phyloP scores from a whole-genome alignment of 2,888 invertebrate genomes.

The Quadroppia sp. region DNA sequence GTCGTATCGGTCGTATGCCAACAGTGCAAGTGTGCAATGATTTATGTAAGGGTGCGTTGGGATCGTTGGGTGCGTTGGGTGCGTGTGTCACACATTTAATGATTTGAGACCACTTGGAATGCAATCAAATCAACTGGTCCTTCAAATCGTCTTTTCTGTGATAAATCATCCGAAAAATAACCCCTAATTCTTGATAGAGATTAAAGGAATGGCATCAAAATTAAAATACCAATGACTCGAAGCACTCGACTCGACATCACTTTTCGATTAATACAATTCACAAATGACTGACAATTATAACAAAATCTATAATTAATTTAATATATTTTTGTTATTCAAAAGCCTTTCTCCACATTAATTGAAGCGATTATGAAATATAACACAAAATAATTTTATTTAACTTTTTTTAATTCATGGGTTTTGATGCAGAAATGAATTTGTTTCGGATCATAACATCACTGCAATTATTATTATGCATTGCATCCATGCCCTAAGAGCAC shows the following conservation, averaged over 20 bases:
- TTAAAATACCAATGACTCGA: neutral
- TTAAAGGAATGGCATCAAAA: neutral
- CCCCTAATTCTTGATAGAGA: neutral
- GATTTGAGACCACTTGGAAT: conserved; percentile 21
- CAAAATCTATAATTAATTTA: conserved; percentile 7
- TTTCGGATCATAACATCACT: conserved; percentile 12
- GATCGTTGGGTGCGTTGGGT: no score
- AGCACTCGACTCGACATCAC: neutral
- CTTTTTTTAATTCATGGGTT: neutral
- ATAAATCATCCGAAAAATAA: conserved; percentile 34
- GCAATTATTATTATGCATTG: no score
- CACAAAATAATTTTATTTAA: neutral
- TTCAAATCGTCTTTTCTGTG: neutral
- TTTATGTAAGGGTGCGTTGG: conserved; percentile 20
- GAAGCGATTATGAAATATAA: neutral
- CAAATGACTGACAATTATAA: neutral
- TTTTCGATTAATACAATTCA: no score
- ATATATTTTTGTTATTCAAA: neutral
- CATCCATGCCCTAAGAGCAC: neutral
- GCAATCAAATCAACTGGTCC: conserved; percentile 32
- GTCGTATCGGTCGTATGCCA: conserved; percentile 26
- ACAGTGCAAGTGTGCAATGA: conserved; percentile 27
- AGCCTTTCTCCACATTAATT: neutral
- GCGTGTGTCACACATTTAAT: no score
- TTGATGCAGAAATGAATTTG: conserved; percentile 15